phyloP scores from a whole-genome alignment of 2,113 vertebrate genomes.

The human (Homo sapiens) region GRCh38 chr9:101162001-101162500 shows the following conservation, averaged over 20 bases:
- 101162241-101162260: neutral
- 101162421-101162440: neutral
- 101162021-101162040: neutral
- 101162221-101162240: neutral
- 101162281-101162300: neutral
- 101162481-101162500: neutral
- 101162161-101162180: neutral
- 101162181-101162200: neutral
- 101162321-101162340: neutral
- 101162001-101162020: neutral
- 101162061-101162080: neutral
- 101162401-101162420: neutral
- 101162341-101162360: neutral
- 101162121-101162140: neutral
- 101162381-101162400: slow-evolving; percentile 12
- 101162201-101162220: neutral
- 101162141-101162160: neutral
- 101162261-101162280: neutral
- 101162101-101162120: neutral
- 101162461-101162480: slow-evolving; percentile 10
- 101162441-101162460: neutral
- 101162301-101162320: neutral
- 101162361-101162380: neutral
- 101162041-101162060: neutral
- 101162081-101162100: neutral